Evolutionary conservation across 2,888 invertebrate genomes (phyloP).

Genomic region (Sesia apiformis): DNA sequence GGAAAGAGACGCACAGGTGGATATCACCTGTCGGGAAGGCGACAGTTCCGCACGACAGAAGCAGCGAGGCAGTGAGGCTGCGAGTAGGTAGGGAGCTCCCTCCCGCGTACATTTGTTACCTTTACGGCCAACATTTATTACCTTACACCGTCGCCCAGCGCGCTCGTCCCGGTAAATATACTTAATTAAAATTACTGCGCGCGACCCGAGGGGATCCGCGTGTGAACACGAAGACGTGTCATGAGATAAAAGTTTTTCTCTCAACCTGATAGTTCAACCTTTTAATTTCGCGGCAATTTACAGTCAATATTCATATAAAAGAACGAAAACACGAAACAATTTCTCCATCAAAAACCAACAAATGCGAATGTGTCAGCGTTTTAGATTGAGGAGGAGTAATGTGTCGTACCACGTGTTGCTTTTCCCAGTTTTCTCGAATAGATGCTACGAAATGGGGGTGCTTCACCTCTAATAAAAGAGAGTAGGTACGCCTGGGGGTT

Average conservation of each 20-base stretch:
- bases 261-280: background rate
- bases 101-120: constrained; percentile 52
- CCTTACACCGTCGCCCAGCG: constrained; percentile 29
- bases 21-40: constrained; percentile 34
- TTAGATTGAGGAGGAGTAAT: constrained; percentile 1
- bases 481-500: too few species aligned
- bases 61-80: constrained; percentile 6
- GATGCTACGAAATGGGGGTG: background rate
- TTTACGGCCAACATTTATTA: constrained; percentile 60
- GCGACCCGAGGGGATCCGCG: constrained; percentile 37
- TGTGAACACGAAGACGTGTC: constrained; percentile 39
- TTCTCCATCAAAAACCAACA: background rate
- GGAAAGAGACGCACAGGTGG: constrained; percentile 46
- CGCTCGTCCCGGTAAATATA: constrained; percentile 56
- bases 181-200: constrained; percentile 69
- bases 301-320: too few species aligned
- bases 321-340: background rate
- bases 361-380: constrained; percentile 5
- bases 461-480: too few species aligned
- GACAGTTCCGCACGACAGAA: constrained; percentile 13
- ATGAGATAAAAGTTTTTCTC: constrained; percentile 36
- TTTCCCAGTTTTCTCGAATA: background rate
- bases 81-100: constrained; percentile 4
- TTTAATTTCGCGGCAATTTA: too few species aligned
- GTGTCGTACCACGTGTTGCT: constrained; percentile 7